Evolutionary conservation across 2,797 vertebrate species (phyloP).

Genomic region (Sebastes matsubarae): DNA sequence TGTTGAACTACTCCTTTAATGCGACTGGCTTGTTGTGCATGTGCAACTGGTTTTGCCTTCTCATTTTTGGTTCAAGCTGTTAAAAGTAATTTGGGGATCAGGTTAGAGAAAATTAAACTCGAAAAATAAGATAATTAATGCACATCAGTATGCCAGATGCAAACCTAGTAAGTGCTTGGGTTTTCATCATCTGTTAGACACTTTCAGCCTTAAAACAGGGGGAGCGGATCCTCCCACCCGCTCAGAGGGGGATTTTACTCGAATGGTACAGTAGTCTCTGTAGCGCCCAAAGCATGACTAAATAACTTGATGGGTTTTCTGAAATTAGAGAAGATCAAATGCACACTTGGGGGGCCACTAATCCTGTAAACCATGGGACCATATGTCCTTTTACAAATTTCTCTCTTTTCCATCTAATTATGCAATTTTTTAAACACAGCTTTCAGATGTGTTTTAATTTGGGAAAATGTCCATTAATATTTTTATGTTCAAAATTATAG

Average conservation of each 20-base stretch:
- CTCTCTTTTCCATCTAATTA: not conserved
- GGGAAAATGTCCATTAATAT: not conserved
- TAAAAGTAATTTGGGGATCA: not conserved
- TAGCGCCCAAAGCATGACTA: constrained; percentile 31
- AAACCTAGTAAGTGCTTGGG: not conserved
- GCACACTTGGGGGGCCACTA: not conserved
- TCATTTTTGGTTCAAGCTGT: not conserved
- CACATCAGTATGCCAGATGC: not conserved
- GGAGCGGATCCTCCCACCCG: not conserved
- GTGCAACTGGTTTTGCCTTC: not conserved
- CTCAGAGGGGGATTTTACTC: constrained; percentile 3
- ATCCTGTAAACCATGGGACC: constrained; percentile 1
- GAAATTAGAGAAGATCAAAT: constrained; percentile 56
- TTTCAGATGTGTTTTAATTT: not conserved
- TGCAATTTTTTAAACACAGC: not conserved
- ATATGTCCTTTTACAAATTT: not conserved
- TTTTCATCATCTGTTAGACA: not conserved
- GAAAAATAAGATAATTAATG: not conserved
- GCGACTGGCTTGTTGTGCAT: not conserved
- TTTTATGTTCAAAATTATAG: not conserved
- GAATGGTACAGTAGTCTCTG: not conserved
- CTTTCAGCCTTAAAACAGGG: not conserved
- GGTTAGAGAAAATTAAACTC: not conserved
- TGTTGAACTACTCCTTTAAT: not conserved
- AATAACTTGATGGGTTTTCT: constrained; percentile 41